Conservation (phyloP, 92 coral and sea anemone species). For the Chrysogorgia sp. region DNA sequence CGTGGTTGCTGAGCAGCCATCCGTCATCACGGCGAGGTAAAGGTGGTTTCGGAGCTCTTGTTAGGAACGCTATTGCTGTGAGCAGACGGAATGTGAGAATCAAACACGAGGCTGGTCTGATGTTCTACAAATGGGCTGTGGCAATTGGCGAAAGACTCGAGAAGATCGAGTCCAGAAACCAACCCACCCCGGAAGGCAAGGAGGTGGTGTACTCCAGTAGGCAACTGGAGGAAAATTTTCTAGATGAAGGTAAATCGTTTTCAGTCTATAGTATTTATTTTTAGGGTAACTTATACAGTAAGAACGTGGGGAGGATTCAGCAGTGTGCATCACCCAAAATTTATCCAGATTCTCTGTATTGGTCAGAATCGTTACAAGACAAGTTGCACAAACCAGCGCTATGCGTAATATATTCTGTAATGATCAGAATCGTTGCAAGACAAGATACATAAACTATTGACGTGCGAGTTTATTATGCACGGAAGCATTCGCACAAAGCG, state of each 20-base stretch:
- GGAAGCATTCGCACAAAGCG: too few relatives aligned
- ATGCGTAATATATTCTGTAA: too few relatives aligned
- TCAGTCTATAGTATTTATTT: too few relatives aligned
- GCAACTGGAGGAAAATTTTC: slow-evolving; percentile 87
- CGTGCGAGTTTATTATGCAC: too few relatives aligned
- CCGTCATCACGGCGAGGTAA: slow-evolving; percentile 78
- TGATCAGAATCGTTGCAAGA: too few relatives aligned
- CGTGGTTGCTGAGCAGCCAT: slow-evolving; percentile 94
- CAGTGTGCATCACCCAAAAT: too few relatives aligned
- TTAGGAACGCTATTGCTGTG: slow-evolving; percentile 68
- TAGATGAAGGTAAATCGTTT: slow-evolving; percentile 85
- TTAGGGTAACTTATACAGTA: too few relatives aligned
- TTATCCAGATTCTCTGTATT: too few relatives aligned
- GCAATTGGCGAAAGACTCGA: slow-evolving; percentile 91
- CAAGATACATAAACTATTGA: too few relatives aligned
- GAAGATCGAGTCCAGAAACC: slow-evolving; percentile 65
- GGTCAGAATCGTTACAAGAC: too few relatives aligned
- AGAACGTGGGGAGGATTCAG: too few relatives aligned
- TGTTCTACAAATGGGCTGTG: slow-evolving; percentile 96
- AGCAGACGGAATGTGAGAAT: slow-evolving; percentile 91
- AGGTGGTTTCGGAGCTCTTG: slow-evolving; percentile 68
- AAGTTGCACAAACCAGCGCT: too few relatives aligned
- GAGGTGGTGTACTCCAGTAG: slow-evolving; percentile 56
- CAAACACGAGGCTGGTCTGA: slow-evolving; percentile 95
- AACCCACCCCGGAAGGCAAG: slow-evolving; percentile 25